Evolutionary conservation across 2,888 invertebrate genomes (phyloP), one percentile per base, ranked within the genome.

Genomic region (Drosophila atripex): DNA sequence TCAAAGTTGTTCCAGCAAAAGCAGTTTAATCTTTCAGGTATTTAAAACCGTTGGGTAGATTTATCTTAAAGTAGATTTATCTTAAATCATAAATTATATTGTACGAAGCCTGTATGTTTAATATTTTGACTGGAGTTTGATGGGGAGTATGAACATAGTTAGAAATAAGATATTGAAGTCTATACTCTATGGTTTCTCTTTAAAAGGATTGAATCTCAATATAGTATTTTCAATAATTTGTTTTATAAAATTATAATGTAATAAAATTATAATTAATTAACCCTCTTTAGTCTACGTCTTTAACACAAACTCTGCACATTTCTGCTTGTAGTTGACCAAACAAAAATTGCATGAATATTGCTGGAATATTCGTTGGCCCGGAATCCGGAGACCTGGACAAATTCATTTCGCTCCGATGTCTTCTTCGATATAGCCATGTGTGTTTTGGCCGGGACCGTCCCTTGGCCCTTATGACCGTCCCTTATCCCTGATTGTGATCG

Each of bases 321-420:
- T 47, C 41, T 14, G 41, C 45, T 54, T 46, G 45, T 18, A 55
- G 28, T 73, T 58, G 28, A 14, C 30, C 30, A 46, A 51, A 58
- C 57, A 30, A 58, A 65, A 53, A 51, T 73, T 57, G 54, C 50
- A 41, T 52, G 45, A 35, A 66, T 64, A 57, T 50, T 65, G 25
- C 32, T 35, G 12, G 55, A 38, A 47, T 25, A 14, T 46, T 18
- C 53, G 8, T 23, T 53, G 54, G 18, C 8, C 39, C 35, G 35
- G 7, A 35, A 46, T 43, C 55, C 47, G n/a, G 49, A 66, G 71
- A 49, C 49, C 52, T 49, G 47, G 43, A 49, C 35, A 38, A 69
- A 38, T 38, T 50, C 14, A 16, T 7, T 16, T 16, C 28, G 18
- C 32, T 5, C 12, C 12, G 3, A 7, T 21, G 30, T 25, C 53